Percentiles rank a stretch among this genome's conserved stretches.
Conservation (phyloP, 2,113 vertebrate genomes). For the Tretioscincus oriximinensis region DNA sequence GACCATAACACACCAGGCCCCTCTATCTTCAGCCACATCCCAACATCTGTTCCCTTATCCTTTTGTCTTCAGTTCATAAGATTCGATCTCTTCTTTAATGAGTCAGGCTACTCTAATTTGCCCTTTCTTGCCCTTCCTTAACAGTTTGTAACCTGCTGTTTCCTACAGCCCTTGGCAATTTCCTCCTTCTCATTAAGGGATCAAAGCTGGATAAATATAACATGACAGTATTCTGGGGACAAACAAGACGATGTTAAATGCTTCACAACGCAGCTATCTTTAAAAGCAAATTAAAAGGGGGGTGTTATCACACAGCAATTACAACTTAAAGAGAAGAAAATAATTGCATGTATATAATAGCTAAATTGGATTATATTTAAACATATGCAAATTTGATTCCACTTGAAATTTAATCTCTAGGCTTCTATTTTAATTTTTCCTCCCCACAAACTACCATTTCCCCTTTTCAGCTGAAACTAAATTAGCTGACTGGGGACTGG, state of each 20-base stretch:
- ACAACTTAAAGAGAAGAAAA: slow-evolving; percentile 32
- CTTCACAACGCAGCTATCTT: slow-evolving; percentile 20
- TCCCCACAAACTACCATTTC: slow-evolving; percentile 10
- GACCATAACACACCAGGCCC: too few species aligned
- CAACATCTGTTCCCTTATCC: too few species aligned
- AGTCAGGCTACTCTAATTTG: too few species aligned
- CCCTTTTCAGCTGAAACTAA: slow-evolving; percentile 39
- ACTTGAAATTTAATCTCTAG: slow-evolving; percentile 35
- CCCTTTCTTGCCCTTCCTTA: too few species aligned
- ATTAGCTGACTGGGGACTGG: slow-evolving; percentile 36
- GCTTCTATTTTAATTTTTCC: slow-evolving; percentile 39
- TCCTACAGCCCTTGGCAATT: accelerated
- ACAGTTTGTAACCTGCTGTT: not conserved
- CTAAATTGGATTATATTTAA: slow-evolving; percentile 48
- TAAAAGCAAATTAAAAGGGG: slow-evolving; percentile 41
- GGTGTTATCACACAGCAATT: slow-evolving; percentile 17
- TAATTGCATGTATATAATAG: slow-evolving; percentile 29
- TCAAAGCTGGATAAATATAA: slow-evolving; percentile 5
- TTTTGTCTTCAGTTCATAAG: too few species aligned
- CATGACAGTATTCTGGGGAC: not conserved
- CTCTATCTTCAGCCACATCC: too few species aligned
- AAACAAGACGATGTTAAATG: not conserved
- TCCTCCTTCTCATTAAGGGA: not conserved
- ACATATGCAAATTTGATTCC: slow-evolving; percentile 38
- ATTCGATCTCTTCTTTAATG: too few species aligned